Evolutionary conservation across 1,140 invertebrate genomes (phyloP).

Genomic region (Nomia melanderi): DNA sequence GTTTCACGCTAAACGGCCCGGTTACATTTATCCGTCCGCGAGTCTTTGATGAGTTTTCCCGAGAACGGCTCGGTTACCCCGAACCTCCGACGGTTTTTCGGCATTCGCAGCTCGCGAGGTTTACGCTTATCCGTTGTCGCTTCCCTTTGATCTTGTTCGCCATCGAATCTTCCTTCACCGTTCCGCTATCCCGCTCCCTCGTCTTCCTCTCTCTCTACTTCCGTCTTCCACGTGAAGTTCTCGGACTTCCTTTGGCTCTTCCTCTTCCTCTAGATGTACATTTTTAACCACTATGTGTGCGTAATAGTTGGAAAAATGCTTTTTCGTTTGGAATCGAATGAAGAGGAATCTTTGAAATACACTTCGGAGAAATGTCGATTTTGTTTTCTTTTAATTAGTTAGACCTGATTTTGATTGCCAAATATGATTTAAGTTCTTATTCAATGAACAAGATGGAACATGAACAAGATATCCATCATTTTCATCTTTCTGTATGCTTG

Average conservation of each 20-base stretch:
- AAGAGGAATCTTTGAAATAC: too few relatives aligned
- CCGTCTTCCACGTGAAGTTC: slow-evolving; percentile 15
- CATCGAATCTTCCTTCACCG: slow-evolving; percentile 40
- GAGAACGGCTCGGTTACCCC: slow-evolving; percentile 64
- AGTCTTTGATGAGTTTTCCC: slow-evolving; percentile 78
- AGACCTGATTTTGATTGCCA: too few relatives aligned
- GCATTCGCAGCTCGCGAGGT: slow-evolving; percentile 62
- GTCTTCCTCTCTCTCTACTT: slow-evolving; percentile 17
- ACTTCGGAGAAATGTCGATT: too few relatives aligned
- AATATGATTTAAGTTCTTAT: too few relatives aligned
- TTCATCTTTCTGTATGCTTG: too few relatives aligned
- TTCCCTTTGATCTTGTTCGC: slow-evolving; percentile 76
- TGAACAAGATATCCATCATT: too few relatives aligned
- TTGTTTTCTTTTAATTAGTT: too few relatives aligned
- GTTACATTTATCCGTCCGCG: slow-evolving; percentile 79
- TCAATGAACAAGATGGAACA: too few relatives aligned
- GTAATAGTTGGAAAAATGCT: too few relatives aligned
- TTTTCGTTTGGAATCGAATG: too few relatives aligned
- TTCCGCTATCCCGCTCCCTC: slow-evolving; percentile 40
- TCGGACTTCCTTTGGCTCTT: slow-evolving; percentile 28
- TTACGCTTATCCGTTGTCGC: slow-evolving; percentile 80
- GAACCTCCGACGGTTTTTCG: slow-evolving; percentile 60
- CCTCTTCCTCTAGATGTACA: slow-evolving; percentile 31
- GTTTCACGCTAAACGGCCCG: slow-evolving; percentile 78
- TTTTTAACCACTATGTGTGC: background rate